Evolutionary conservation across 2,797 vertebrate genomes (phyloP), one percentile per base, ranked within the genome.

Genomic region (Staurois parvus): DNA sequence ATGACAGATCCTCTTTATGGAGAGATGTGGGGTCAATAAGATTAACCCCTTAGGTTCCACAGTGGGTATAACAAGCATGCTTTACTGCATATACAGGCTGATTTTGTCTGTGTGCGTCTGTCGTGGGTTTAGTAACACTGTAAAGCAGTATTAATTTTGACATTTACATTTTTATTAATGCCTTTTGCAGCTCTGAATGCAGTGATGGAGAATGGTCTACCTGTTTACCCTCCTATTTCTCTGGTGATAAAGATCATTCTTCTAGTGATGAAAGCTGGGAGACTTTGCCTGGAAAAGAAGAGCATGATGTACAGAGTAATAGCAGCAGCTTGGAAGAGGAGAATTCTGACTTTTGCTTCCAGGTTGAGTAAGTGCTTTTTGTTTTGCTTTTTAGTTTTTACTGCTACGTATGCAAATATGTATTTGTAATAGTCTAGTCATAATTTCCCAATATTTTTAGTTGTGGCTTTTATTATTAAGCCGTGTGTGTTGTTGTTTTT

Each of bases 171-270:
- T 34, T 34, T 34, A 4, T 2, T 21, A 59, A 24, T 24, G 52
- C 21, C 13, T 59, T 28, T 70, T 90, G 48, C 88, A 96, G 95
- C 89, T 96, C 95, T n/a, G 94, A 95, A 76, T 94, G 91, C 88
- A 96, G 95, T 84, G 95, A 96, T 88, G 95, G 95, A 29, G 95
- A 95, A 87, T 94, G 94, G 91, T 93, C 92, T 81, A 76, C 92
- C 5, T 90, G 91, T 87, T 88, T 93, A 88, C 90, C 83, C 83
- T 67, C 90, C 0, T 92, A 88, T 89, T 94, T 94, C 81, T 91
- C 91, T 89, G 88, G 91, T 85, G 94, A 95, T 84, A 93, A 92
- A 90, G 93, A 94, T 62, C 89, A 92, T 7, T 92, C 90, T 17
- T 95, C 92, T 21, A 93, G 93, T 86, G 94, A 93, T 86, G 95